These are phyloP conservation scores for Rhinophrynus dorsalis DNA, from an alignment of 2,797 vertebrate genomes.

Conservation along the genomic window DNA sequence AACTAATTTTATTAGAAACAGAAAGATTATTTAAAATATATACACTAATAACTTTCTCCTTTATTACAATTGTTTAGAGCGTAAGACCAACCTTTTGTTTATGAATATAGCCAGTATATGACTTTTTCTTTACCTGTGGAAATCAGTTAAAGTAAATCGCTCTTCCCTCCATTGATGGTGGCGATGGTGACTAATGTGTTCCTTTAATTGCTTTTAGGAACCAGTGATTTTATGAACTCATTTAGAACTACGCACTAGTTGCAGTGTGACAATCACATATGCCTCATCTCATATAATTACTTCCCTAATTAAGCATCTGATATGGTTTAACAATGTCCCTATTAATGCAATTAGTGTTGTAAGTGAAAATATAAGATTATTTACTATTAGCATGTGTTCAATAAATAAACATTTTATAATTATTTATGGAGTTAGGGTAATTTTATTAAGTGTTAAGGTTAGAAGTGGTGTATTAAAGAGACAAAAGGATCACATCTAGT, in stretches of 20 bases:
- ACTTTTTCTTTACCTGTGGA: background rate
- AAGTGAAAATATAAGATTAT: conserved; percentile 29
- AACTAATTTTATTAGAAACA: too few species aligned
- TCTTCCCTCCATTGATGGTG: conserved; percentile 2
- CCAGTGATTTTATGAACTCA: conserved; percentile 22
- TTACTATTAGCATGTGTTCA: conserved; percentile 15
- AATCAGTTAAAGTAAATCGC: background rate
- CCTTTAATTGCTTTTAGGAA: conserved; percentile 18
- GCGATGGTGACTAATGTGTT: conserved; percentile 10
- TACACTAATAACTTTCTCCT: too few species aligned
- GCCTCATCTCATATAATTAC: conserved; percentile 8
- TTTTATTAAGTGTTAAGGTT: background rate
- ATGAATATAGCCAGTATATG: background rate
- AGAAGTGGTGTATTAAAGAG: too few species aligned
- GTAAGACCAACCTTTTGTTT: too few species aligned
- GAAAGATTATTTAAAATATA: too few species aligned
- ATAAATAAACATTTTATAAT: conserved; percentile 19
- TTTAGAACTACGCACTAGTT: conserved; percentile 28
- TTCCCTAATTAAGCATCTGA: conserved; percentile 32
- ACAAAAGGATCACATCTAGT: too few species aligned
- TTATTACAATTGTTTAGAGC: too few species aligned
- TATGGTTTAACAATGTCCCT: conserved; percentile 10
- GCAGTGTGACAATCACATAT: conserved; percentile 10
- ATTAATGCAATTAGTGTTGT: conserved; percentile 30
- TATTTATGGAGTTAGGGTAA: background rate